phyloP scores from a whole-genome alignment of 2,113 vertebrate species.

The Cyprinodon brontotheroides region DNA sequence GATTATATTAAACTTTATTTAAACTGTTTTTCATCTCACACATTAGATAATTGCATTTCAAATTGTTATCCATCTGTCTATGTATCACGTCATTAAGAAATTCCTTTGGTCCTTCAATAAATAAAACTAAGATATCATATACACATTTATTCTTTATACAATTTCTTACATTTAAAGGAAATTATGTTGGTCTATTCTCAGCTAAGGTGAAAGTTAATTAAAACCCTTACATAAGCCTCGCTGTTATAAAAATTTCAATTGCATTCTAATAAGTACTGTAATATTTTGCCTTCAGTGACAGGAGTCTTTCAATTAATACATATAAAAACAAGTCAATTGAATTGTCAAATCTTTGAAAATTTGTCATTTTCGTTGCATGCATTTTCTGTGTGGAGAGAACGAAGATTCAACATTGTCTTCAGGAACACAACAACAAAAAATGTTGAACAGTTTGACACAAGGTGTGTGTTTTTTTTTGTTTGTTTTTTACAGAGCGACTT shows the following conservation, averaged over 20 bases:
- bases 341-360: slow-evolving; percentile 44
- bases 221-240: slow-evolving; percentile 68
- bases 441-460: slow-evolving; percentile 44
- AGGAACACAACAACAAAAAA: slow-evolving; percentile 33
- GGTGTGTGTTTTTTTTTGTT: slow-evolving; percentile 8
- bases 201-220: slow-evolving; percentile 69
- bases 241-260: slow-evolving; percentile 56
- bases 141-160: slow-evolving; percentile 89
- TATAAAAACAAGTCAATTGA: slow-evolving; percentile 47
- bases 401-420: slow-evolving; percentile 19
- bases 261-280: slow-evolving; percentile 52
- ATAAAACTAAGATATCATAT: slow-evolving; percentile 92
- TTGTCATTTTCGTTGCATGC: slow-evolving; percentile 42
- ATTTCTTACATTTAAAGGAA: slow-evolving; percentile 84
- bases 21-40: slow-evolving; percentile 83
- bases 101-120: slow-evolving; percentile 92
- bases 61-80: slow-evolving; percentile 83
- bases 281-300: slow-evolving; percentile 82
- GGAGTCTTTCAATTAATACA: slow-evolving; percentile 67
- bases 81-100: slow-evolving; percentile 87
- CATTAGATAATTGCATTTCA: slow-evolving; percentile 84
- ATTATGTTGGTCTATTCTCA: slow-evolving; percentile 68
- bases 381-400: slow-evolving; percentile 24
- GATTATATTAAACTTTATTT: slow-evolving; percentile 88
- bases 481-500: slow-evolving; percentile 39